Evolutionary conservation across 2,113 vertebrate species (phyloP).

Genomic region (Cynoglossus semilaevis): DNA sequence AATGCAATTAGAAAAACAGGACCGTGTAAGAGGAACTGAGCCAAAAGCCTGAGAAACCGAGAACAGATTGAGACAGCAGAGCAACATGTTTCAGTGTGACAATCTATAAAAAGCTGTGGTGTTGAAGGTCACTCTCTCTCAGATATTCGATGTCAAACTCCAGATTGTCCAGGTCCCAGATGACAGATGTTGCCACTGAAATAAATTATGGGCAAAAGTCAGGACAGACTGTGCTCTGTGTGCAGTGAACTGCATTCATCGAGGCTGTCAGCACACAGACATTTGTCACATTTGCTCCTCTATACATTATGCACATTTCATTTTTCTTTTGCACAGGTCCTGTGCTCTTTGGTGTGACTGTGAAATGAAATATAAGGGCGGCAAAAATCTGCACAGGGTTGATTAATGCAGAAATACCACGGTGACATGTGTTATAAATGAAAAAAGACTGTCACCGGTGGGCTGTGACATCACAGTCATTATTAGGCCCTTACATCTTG

Average conservation of each 20-base stretch:
- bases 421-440: too few relatives aligned
- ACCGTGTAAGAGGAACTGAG: slow-evolving; percentile 21
- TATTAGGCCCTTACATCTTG: too few relatives aligned
- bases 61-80: slow-evolving; percentile 27
- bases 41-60: slow-evolving; percentile 15
- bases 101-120: slow-evolving; percentile 33
- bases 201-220: slow-evolving; percentile 29
- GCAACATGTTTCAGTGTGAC: slow-evolving; percentile 24
- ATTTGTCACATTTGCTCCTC: slow-evolving; percentile 15
- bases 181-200: slow-evolving; percentile 40
- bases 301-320: slow-evolving; percentile 5
- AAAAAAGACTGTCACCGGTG: too few relatives aligned
- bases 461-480: too few relatives aligned
- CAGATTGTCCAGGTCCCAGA: slow-evolving; percentile 36
- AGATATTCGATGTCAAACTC: slow-evolving; percentile 23
- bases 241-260: not conserved
- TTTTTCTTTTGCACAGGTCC: not conserved
- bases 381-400: not conserved
- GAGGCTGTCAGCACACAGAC: slow-evolving; percentile 17
- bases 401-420: not conserved
- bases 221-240: not conserved
- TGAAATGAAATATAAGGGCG: slow-evolving; percentile 1
- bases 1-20: slow-evolving; percentile 18
- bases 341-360: slow-evolving; percentile 4
- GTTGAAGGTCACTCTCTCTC: slow-evolving; percentile 33